phyloP scores from a whole-genome alignment of 2,888 invertebrate species.

The Pheosia gnoma region DNA sequence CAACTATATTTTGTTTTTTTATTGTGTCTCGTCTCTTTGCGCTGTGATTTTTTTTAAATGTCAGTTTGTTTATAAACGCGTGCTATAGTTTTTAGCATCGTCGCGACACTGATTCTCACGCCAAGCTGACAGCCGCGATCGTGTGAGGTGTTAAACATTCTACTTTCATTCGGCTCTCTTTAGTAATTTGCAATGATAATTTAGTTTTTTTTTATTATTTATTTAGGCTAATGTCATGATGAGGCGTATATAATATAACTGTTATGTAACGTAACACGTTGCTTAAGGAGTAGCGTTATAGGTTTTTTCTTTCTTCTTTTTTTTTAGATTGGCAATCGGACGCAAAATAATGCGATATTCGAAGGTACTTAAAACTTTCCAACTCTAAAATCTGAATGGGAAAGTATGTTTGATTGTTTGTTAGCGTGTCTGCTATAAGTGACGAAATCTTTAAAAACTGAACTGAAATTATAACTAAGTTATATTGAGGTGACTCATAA shows the following conservation, averaged over 20 bases:
- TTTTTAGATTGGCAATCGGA: too few relatives aligned
- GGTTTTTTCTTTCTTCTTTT: too few relatives aligned
- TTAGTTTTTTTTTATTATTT: slow-evolving; percentile 20
- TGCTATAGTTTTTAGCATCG: slow-evolving; percentile 62
- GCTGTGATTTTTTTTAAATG: background rate
- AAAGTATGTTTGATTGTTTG: slow-evolving; percentile 2
- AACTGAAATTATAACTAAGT: too few relatives aligned
- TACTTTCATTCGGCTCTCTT: slow-evolving; percentile 49
- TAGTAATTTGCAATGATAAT: slow-evolving; percentile 31
- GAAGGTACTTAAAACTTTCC: background rate
- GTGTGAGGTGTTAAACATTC: slow-evolving; percentile 62
- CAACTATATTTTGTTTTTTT: background rate
- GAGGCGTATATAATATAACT: slow-evolving; percentile 13
- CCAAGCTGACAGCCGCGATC: slow-evolving; percentile 44
- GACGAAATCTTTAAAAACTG: background rate
- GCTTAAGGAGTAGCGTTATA: background rate
- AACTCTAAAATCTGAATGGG: background rate
- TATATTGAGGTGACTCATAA: too few relatives aligned
- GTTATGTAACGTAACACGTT: background rate
- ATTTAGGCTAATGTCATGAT: slow-evolving; percentile 39
- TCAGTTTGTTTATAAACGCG: slow-evolving; percentile 39
- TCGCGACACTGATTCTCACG: slow-evolving; percentile 63
- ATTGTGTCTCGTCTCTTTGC: background rate
- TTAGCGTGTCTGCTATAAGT: slow-evolving; percentile 1
- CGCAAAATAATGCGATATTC: too few relatives aligned